phyloP scores from a whole-genome alignment of 1,140 invertebrate genomes.

The Aphelinus certus region DNA sequence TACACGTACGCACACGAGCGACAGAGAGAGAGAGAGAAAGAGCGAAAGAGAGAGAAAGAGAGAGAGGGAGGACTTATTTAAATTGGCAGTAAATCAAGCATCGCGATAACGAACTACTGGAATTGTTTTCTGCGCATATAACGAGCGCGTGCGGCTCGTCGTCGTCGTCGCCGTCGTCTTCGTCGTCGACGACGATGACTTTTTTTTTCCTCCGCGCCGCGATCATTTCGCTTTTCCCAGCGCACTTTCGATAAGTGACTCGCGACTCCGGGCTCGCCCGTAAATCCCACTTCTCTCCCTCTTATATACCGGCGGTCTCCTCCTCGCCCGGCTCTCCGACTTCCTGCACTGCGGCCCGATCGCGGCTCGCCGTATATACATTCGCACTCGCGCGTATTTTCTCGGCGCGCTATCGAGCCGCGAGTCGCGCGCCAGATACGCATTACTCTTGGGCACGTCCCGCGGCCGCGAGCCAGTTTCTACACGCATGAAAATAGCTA shows the following conservation, averaged over 20 bases:
- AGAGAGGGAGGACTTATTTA: slow-evolving; percentile 16
- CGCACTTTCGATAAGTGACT: slow-evolving; percentile 27
- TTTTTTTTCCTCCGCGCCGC: neutral
- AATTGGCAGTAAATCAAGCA: slow-evolving; percentile 36
- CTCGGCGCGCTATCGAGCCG: too few relatives aligned
- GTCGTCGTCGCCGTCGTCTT: neutral
- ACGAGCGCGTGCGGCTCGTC: slow-evolving; percentile 4
- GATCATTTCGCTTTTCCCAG: slow-evolving; percentile 6
- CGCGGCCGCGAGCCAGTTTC: too few relatives aligned
- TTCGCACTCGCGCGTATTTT: too few relatives aligned
- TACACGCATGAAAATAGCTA: too few relatives aligned
- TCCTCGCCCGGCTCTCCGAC: neutral
- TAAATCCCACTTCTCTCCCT: neutral
- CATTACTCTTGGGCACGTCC: too few relatives aligned
- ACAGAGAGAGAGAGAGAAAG: too few relatives aligned
- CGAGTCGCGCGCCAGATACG: too few relatives aligned
- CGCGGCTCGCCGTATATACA: too few relatives aligned
- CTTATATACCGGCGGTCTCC: too few relatives aligned
- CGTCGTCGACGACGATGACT: neutral
- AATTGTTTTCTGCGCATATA: slow-evolving; percentile 29
- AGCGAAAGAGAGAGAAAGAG: too few relatives aligned
- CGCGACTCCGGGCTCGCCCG: neutral
- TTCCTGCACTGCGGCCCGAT: slow-evolving; percentile 1
- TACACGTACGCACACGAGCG: neutral
- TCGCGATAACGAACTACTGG: slow-evolving; percentile 32